Evolutionary conservation across 1,140 invertebrate species (phyloP).

Genomic region (Paralvinella palmiformis): DNA sequence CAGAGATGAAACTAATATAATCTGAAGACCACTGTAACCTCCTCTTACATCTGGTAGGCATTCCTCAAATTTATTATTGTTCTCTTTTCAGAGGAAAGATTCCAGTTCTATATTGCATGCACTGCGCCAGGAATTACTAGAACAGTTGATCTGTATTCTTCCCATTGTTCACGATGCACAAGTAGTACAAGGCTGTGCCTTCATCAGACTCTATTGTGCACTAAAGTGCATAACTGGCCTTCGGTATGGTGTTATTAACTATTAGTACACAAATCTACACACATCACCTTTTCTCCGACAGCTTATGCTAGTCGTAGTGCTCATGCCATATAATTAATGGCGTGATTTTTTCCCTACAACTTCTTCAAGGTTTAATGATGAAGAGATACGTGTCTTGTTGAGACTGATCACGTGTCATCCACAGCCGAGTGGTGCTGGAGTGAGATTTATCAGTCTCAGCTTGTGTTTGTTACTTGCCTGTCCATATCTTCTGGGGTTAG

Average conservation of each 20-base stretch:
- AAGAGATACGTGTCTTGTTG: conserved; percentile 78
- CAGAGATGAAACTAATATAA: too few relatives aligned
- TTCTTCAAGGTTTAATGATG: conserved; percentile 73
- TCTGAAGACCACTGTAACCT: too few relatives aligned
- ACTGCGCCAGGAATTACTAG: conserved; percentile 72
- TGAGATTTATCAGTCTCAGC: conserved; percentile 85
- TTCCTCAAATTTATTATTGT: conserved; percentile 5
- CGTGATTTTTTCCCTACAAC: too few relatives aligned
- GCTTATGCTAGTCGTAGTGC: too few relatives aligned
- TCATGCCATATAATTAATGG: too few relatives aligned
- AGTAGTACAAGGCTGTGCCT: conserved; percentile 72
- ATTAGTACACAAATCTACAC: too few relatives aligned
- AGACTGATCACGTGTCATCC: conserved; percentile 82
- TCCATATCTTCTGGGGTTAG: conserved; percentile 70
- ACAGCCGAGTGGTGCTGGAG: conserved; percentile 79
- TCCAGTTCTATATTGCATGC: conserved; percentile 62
- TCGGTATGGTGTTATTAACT: conserved; percentile 57
- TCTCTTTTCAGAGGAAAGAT: conserved; percentile 62
- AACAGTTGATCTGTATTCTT: conserved; percentile 59
- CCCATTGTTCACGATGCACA: conserved; percentile 58
- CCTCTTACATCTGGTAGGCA: too few relatives aligned
- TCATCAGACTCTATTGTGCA: conserved; percentile 83
- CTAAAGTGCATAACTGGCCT: conserved; percentile 85
- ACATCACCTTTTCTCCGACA: too few relatives aligned
- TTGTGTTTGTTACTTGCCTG: conserved; percentile 92